phyloP scores from a whole-genome alignment of 2,797 vertebrate genomes.

The Muscicapa striata region DNA sequence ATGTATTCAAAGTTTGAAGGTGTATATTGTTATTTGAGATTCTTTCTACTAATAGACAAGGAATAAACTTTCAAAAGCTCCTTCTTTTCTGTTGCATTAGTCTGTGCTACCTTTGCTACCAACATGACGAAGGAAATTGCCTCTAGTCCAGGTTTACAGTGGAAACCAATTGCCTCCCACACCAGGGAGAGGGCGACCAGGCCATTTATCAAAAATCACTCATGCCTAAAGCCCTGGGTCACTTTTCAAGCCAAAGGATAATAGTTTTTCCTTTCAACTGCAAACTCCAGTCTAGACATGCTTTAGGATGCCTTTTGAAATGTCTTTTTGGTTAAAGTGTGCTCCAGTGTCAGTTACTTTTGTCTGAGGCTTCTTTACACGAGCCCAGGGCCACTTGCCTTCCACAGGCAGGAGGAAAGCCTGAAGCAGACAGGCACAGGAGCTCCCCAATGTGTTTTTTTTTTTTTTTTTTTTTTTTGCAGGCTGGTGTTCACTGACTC shows the following conservation, averaged over 20 bases:
- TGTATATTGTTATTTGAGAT: background rate
- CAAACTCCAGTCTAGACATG: conserved; percentile 43
- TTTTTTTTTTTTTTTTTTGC: background rate
- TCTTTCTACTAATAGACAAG: background rate
- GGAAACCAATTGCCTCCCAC: conserved; percentile 44
- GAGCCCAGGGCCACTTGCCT: conserved; percentile 17
- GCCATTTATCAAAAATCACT: conserved; percentile 62
- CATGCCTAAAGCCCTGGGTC: conserved; percentile 60
- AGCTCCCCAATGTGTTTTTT: fast-evolving
- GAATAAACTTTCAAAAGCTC: background rate
- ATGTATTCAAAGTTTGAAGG: conserved; percentile 5
- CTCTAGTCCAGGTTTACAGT: conserved; percentile 16
- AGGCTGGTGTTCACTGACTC: background rate
- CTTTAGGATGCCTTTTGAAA: conserved; percentile 45
- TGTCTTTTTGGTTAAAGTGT: conserved; percentile 30
- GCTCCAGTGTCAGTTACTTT: conserved; percentile 4
- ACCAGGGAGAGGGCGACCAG: background rate
- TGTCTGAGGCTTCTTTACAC: background rate
- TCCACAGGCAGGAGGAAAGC: background rate
- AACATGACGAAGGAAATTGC: background rate
- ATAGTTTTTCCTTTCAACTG: conserved; percentile 63
- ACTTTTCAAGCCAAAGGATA: conserved; percentile 62
- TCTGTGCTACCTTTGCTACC: background rate
- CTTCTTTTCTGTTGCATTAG: background rate
- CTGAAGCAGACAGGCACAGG: background rate